phyloP scores from a whole-genome alignment of 2,797 vertebrate species.

The Urosaurus nigricauda region DNA sequence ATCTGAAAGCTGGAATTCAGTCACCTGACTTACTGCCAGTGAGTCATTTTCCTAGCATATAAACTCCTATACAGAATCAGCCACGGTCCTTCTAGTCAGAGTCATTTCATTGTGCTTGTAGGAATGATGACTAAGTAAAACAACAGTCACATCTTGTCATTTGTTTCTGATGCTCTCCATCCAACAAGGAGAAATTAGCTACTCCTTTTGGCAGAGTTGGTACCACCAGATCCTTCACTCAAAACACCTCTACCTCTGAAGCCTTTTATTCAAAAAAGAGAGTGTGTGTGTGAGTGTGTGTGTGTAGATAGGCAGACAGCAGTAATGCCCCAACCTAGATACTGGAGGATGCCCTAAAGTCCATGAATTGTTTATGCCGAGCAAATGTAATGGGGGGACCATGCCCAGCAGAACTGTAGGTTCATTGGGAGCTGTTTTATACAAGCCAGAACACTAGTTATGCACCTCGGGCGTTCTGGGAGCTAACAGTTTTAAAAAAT shows the following conservation, averaged over 20 bases:
- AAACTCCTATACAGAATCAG: conserved; percentile 16
- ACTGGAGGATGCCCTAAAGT: too few relatives aligned
- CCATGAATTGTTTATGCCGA: neutral
- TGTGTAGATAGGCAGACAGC: too few relatives aligned
- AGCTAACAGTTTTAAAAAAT: neutral
- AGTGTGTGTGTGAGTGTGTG: too few relatives aligned
- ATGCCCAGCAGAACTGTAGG: neutral
- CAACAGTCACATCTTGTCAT: neutral
- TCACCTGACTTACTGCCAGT: conserved; percentile 28
- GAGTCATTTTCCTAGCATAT: conserved; percentile 33
- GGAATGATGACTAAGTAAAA: conserved; percentile 42
- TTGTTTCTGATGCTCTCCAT: neutral
- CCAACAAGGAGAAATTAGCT: neutral
- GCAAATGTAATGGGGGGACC: neutral
- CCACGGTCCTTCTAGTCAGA: conserved; percentile 14
- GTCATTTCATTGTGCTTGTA: conserved; percentile 18
- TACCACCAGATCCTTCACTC: neutral
- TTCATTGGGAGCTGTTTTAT: neutral
- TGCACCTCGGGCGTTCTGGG: neutral
- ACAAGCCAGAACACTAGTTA: neutral
- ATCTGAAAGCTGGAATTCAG: conserved; percentile 29
- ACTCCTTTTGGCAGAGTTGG: neutral
- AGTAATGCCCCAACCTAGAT: too few relatives aligned
- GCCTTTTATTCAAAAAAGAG: neutral
- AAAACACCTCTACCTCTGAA: neutral